Evolutionary conservation across 1,140 invertebrate genomes (phyloP), one percentile per base, ranked within the genome.

Genomic region (Dendrolimus punctatus): DNA sequence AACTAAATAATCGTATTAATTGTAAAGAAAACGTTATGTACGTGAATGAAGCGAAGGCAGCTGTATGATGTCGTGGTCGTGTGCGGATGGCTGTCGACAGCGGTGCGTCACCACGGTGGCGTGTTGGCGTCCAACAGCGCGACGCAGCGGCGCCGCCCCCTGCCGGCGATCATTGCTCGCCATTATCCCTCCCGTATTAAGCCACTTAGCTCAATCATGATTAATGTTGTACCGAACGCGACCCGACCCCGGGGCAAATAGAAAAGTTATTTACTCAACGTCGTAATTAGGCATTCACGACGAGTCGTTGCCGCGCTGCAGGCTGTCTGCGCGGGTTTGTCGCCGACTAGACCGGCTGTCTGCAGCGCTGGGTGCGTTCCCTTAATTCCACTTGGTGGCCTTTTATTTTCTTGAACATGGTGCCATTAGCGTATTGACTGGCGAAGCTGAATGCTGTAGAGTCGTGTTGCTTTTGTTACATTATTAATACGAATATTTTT

Each of bases 161-260:
- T 69, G 66, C 66, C 57, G 72, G 61, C 67, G 74, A 82, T 85
- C 80, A 78, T 80, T 77, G 79, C 76, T 70, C 62, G 71, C 71
- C 74, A 81, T 85, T 82, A 81, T 73, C 76, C 80, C 70, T 66
- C 76, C 77, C 68, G 74, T 82, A 85, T 85, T 83, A 81, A 84
- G 80, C 82, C 82, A 86, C 82, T 86, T 86, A 86, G 79, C 71
- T 84, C 82, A 86, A 86, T 86, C 82, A 86, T 86, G 82, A 86
- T 86, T 86, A 86, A 86, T 86, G 82, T 81, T 83, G 75, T 68
- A 76, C 76, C 70, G 78, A 82, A 80, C 74, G 71, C 77, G 69
- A 79, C 68, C 67, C 68, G 62, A 61, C 58, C 75, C 23, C 69
- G 67, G 47, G 61, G 73, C 79, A 82, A 80, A 82, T 77, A 85